A percentile compares a stretch with the other conserved stretches of the same genome.
phyloP scores from a whole-genome alignment of 2,113 vertebrate genomes.

The Chaenogobius annularis region DNA sequence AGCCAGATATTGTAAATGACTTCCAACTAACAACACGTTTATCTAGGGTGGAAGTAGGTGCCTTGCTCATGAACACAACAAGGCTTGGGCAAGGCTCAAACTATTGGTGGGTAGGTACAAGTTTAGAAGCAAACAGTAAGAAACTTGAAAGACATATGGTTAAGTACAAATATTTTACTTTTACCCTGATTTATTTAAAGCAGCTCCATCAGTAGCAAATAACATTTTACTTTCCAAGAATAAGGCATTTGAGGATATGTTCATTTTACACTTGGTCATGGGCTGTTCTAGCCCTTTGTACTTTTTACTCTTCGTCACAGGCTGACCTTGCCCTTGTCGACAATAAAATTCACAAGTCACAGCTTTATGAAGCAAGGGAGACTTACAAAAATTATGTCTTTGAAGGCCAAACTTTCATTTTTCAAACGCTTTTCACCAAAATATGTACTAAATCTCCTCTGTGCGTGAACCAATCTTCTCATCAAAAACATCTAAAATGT shows the following conservation, averaged over 20 bases:
- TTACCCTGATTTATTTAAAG: not conserved
- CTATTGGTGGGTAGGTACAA: too few relatives aligned
- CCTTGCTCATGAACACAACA: too few relatives aligned
- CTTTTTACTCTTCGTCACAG: not conserved
- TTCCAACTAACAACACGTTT: too few relatives aligned
- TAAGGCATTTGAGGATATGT: not conserved
- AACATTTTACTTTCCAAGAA: not conserved
- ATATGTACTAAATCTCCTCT: not conserved
- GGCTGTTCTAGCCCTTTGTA: not conserved
- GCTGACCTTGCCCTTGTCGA: not conserved
- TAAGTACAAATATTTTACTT: too few relatives aligned
- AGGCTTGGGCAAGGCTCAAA: too few relatives aligned
- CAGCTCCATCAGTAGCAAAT: not conserved
- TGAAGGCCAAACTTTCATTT: too few relatives aligned
- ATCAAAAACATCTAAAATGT: too few relatives aligned
- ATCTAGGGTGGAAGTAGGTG: too few relatives aligned
- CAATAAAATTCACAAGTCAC: not conserved
- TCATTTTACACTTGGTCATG: not conserved
- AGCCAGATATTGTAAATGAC: too few relatives aligned
- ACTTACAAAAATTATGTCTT: not conserved
- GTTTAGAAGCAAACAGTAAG: not conserved
- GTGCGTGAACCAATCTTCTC: not conserved
- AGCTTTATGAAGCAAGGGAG: not conserved
- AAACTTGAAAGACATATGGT: not conserved
- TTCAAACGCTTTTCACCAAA: too few relatives aligned